Conservation (phyloP, 2,113 vertebrate genomes). For the Phainopepla nitens region DNA sequence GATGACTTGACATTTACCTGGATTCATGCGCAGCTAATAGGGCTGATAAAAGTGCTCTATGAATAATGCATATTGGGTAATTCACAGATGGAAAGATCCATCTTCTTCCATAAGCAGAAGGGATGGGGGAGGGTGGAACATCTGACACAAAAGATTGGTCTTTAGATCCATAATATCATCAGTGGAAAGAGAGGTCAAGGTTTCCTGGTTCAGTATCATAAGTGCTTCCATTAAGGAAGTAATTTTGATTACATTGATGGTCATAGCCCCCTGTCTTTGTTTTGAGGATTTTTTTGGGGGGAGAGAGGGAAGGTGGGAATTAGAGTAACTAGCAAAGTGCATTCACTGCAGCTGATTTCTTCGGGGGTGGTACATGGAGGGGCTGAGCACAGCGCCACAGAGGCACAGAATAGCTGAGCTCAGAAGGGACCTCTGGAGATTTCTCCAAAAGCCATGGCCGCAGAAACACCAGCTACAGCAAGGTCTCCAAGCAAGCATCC, state of each 20-base stretch:
- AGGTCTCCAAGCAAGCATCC: neutral
- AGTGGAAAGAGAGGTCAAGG: neutral
- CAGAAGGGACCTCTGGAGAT: neutral
- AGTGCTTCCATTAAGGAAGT: neutral
- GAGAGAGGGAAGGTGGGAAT: neutral
- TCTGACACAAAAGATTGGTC: neutral
- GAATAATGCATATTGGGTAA: constrained; percentile 58
- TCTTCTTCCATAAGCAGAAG: constrained; percentile 30
- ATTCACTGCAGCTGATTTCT: neutral
- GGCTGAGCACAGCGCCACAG: neutral
- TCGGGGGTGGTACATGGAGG: neutral
- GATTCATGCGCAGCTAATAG: constrained; percentile 55
- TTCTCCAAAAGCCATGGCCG: neutral
- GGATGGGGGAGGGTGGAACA: neutral
- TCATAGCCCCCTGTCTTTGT: neutral
- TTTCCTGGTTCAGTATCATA: neutral
- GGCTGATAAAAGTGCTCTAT: constrained; percentile 56
- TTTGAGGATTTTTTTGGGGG: rapidly evolving
- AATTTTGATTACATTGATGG: neutral
- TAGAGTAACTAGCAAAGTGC: neutral
- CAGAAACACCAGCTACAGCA: neutral
- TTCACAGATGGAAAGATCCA: constrained; percentile 48
- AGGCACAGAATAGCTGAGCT: neutral
- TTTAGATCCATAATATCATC: neutral
- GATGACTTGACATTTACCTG: constrained; percentile 67